Base-by-base conservation (phyloP, 2,797 vertebrate genomes). In the Betta splendens region DNA sequence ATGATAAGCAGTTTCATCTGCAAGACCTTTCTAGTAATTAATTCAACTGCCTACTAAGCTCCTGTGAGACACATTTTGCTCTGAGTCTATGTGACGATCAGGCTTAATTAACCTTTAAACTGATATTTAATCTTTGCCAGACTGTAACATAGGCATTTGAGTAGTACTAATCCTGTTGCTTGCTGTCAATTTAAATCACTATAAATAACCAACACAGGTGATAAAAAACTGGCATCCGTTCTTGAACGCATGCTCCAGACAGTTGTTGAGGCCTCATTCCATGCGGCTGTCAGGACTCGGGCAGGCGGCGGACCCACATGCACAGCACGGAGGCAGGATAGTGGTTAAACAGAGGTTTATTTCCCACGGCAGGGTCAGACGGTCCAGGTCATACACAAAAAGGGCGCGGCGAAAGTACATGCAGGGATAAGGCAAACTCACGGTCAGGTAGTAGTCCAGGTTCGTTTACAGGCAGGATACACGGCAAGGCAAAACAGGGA, bases 81-180 rank as follows among this genome's bases (percentile, higher is more conserved):
- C 65, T 1, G 35, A 65, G 64, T 78, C 58, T 21, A 46, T 70
- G 33, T 53, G 66, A 75, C 71, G 83, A 88, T 89, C 62, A 83
- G 85, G 72, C 50, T 73, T 79, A 82, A 83, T 75, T 86, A 85
- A 91, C 85, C 87, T 89, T 88, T 85, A 72, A 61, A 81, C 69
- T 84, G 84, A 85, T 89, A 87, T 90, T 88, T 88, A 79, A 78
- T 85, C 78, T 70, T 50, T 73, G 82, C 76, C 75, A 86, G 53
- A 75, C 75, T 77, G 64, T 52, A 32, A 61, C 18, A 28, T 18
- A 16, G 69, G 56, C 23, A 28, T 79, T 80, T 51, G 55, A 69
- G 67, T 50, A 55, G 59, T 66, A 54, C 71, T 47, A 32, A 43
- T 48, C 36, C 12, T 61, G 65, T 78, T 81, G 77, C 67, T 76